Base-by-base conservation (phyloP, 1,140 invertebrate species). In the Nasonia vitripennis region DNA sequence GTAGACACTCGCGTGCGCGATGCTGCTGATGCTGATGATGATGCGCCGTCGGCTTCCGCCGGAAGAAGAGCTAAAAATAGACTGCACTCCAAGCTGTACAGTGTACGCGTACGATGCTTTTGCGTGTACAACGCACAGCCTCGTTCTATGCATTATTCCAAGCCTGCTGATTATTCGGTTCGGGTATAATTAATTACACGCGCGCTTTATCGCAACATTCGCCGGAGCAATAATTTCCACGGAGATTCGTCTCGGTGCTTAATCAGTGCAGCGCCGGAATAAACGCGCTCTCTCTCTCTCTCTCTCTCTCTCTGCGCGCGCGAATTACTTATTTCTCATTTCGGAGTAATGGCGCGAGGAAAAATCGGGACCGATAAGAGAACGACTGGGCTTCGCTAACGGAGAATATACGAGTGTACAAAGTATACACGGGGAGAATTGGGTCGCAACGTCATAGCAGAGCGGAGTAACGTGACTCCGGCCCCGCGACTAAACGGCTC, bases 31-130 rank as follows among this genome's bases (percentile, higher is more conserved):
- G 27, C 27, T 27, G 71, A 83, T 67, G n/a, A 48, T 17, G 71
- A 83, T 77, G 74, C 31, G 41, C 41, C 55, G 34, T 37, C 34
- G 55, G 17, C 74, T 78, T 84, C 82, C 73, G 41, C 4, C 34
- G 75, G 74, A 84, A 84, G 62, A 78, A 74, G 41, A 1, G 71
- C 71, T 82, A 82, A 82, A 82, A 75, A 82, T 82, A 82, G 23
- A 81, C 2, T 2, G 27, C 6, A 20, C 71, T 55, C 55, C n/a
- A 10, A 0, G 10, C 41, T 62, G n/a, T n/a, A 2, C 37, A 41
- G 17, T 62, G 12, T 31, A 31, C 20, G 17, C 45, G 7, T 31
- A 7, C 6, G 9, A 0, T n/a, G 48, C 12, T 20, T 62, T 55
- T 73, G 11, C 12, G 23, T 77, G 0, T 77, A 4, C 74, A 6